These are phyloP conservation scores for Sporophila hypoxantha DNA, from an alignment of 2,113 vertebrate species.

Conservation along the genomic window DNA sequence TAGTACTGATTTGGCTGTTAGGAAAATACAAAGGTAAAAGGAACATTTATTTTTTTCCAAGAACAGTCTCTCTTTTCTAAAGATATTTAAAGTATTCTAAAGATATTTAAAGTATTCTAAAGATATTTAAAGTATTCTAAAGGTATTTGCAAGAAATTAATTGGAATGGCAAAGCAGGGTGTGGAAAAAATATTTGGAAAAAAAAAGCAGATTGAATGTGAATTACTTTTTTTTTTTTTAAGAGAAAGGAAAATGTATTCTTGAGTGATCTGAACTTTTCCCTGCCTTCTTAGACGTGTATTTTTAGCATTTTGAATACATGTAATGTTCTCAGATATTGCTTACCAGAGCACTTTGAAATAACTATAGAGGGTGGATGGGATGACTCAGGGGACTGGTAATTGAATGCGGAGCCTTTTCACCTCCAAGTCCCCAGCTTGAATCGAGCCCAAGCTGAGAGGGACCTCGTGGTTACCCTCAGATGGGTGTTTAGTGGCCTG, in stretches of 20 bases:
- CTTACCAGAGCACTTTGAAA: constrained; percentile 51
- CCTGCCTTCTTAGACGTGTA: not conserved
- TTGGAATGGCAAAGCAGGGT: not conserved
- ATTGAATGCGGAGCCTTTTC: constrained; percentile 55
- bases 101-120: not conserved
- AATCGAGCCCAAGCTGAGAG: constrained; percentile 17
- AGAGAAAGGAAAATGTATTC: not conserved
- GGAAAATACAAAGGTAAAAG: not conserved
- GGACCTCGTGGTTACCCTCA: constrained; percentile 58
- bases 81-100: not conserved
- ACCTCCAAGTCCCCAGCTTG: constrained; percentile 41
- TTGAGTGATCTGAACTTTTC: not conserved
- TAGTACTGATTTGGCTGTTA: not conserved
- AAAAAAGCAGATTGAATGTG: not conserved
- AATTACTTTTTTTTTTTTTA: not conserved
- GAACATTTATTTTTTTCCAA: not conserved
- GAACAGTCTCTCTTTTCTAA: not conserved
- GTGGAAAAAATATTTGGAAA: not conserved
- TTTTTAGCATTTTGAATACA: constrained; percentile 51
- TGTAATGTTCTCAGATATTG: constrained; percentile 49
- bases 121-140: not conserved
- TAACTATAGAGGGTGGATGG: constrained; percentile 46
- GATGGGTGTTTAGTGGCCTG: constrained; percentile 53
- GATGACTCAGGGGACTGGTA: constrained; percentile 57
- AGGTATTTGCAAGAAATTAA: not conserved